phyloP scores from a whole-genome alignment of 2,797 vertebrate genomes.

The Onychomys arenicola region DNA sequence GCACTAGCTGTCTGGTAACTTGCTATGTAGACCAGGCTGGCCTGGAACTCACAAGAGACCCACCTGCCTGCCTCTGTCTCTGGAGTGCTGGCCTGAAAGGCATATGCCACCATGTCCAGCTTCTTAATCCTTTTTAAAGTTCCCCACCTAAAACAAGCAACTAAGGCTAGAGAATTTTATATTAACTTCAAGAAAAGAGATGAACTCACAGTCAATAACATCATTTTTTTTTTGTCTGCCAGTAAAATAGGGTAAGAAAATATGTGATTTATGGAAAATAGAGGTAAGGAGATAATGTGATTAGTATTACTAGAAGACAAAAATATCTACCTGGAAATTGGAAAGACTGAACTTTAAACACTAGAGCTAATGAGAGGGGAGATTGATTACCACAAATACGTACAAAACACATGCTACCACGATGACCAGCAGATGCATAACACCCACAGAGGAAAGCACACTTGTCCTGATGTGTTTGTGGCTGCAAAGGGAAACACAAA shows the following conservation, averaged over 20 bases:
- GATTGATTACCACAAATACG: neutral
- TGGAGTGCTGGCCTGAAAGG: neutral
- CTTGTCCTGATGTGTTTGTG: neutral
- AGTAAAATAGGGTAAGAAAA: neutral
- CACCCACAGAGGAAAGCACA: neutral
- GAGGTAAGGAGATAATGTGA: neutral
- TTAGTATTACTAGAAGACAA: neutral
- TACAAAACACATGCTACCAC: accelerated
- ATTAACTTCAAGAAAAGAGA: neutral
- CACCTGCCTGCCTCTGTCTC: neutral
- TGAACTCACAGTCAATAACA: neutral
- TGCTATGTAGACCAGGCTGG: neutral
- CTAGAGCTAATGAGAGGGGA: neutral
- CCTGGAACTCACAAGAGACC: too few relatives aligned
- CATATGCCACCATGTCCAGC: neutral
- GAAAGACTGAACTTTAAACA: neutral
- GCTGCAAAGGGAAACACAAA: neutral
- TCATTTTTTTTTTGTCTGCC: neutral
- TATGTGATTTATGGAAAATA: neutral
- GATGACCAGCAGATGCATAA: neutral
- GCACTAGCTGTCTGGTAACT: neutral
- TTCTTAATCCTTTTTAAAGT: neutral
- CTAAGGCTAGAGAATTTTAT: neutral
- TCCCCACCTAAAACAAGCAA: neutral
- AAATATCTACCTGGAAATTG: neutral